A percentile compares a stretch with the other conserved stretches of the same genome.
These are phyloP conservation scores for Enoplosus armatus DNA, from an alignment of 2,797 vertebrate genomes.

Conservation along the genomic window DNA sequence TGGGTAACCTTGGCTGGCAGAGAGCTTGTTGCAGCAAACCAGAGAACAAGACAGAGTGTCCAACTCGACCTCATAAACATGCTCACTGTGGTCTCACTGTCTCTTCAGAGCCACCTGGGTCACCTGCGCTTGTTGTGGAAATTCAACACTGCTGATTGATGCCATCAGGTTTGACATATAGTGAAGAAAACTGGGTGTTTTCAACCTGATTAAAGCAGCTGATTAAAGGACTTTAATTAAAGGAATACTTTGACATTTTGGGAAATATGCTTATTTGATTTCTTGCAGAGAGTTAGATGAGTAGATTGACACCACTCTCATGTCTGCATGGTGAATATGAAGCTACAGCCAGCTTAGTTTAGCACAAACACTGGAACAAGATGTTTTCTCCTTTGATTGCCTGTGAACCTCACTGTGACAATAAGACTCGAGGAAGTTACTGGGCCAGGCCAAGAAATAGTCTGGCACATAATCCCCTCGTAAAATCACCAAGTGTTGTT, in stretches of 20 bases:
- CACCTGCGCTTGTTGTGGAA: constrained; percentile 65
- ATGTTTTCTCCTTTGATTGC: not conserved
- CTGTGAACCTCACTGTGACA: not conserved
- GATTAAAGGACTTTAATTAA: not conserved
- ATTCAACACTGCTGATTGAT: constrained; percentile 44
- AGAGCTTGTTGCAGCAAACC: constrained; percentile 9
- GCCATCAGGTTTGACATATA: constrained; percentile 5
- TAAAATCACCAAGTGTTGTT: not conserved
- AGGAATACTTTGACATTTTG: not conserved
- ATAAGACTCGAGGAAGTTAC: not conserved
- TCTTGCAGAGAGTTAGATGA: constrained; percentile 5
- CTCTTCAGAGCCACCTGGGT: constrained; percentile 26
- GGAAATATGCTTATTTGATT: not conserved
- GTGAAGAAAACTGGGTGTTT: constrained; percentile 2
- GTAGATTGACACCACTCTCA: not conserved
- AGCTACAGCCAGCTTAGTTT: not conserved
- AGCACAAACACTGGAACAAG: not conserved
- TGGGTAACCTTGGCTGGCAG: not conserved
- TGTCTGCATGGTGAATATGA: not conserved
- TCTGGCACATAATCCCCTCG: not conserved
- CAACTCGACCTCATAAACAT: constrained; percentile 17
- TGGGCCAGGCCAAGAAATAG: too few relatives aligned
- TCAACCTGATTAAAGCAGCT: not conserved
- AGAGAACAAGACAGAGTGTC: not conserved
- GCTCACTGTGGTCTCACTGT: constrained; percentile 19